Evolutionary conservation across 2,113 vertebrate genomes (phyloP).

Genomic region (Gadus macrocephalus): DNA sequence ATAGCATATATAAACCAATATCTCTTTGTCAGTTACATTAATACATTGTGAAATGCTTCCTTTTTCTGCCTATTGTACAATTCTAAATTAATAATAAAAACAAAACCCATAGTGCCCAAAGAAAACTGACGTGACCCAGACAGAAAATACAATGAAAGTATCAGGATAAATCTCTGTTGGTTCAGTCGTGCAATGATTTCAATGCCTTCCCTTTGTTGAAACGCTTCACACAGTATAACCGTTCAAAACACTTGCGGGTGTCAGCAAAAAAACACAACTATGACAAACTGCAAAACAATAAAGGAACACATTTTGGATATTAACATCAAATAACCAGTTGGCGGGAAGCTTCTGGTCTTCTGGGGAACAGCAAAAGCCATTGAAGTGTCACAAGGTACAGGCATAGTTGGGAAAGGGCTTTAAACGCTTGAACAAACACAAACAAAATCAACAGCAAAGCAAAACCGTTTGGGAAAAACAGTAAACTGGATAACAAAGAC

Average conservation of each 20-base stretch:
- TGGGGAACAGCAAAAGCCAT: conserved; percentile 2
- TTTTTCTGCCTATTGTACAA: conserved; percentile 41
- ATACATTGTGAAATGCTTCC: conserved; percentile 41
- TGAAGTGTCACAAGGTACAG: conserved; percentile 22
- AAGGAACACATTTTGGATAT: conserved; percentile 41
- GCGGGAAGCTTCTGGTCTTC: background rate
- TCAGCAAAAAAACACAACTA: background rate
- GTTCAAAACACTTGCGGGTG: conserved; percentile 11
- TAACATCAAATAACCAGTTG: conserved; percentile 57
- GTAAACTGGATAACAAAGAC: conserved; percentile 23
- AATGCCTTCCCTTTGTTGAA: conserved; percentile 32
- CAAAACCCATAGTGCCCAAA: background rate
- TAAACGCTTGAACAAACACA: background rate
- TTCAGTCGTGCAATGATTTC: conserved; percentile 30
- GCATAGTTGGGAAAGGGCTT: conserved; percentile 1
- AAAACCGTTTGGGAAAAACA: conserved; percentile 15
- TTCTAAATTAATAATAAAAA: conserved; percentile 40
- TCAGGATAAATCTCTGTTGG: conserved; percentile 34
- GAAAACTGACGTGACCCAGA: conserved; percentile 24
- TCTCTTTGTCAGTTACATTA: conserved; percentile 31
- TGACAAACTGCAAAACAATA: conserved; percentile 24
- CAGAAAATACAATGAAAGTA: conserved; percentile 28
- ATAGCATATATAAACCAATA: conserved; percentile 33
- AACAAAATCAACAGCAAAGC: conserved; percentile 16
- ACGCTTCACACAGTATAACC: conserved; percentile 46